These are phyloP conservation scores for Linyphia triangularis DNA, from an alignment of 2,888 invertebrate genomes.

Conservation along the genomic window DNA sequence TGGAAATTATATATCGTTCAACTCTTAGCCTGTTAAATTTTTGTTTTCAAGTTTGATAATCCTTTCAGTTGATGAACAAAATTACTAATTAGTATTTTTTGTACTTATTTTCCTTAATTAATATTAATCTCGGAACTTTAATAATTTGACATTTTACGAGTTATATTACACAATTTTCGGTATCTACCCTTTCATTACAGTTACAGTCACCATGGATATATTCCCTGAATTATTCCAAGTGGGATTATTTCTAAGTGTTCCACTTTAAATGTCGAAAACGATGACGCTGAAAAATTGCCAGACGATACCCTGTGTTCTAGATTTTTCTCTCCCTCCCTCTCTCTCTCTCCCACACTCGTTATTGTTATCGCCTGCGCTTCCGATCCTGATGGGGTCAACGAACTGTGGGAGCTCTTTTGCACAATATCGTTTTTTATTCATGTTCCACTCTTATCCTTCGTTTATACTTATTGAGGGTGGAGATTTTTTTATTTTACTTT, in stretches of 20 bases:
- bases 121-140: too few relatives aligned
- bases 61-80: too few relatives aligned
- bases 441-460: conserved; percentile 74
- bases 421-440: conserved; percentile 62
- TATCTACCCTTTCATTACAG: not conserved
- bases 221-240: not conserved
- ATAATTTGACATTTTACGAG: too few relatives aligned
- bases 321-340: conserved; percentile 78
- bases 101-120: too few relatives aligned
- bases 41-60: too few relatives aligned
- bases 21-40: too few relatives aligned
- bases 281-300: conserved; percentile 49
- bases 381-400: conserved; percentile 53
- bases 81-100: too few relatives aligned
- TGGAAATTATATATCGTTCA: too few relatives aligned
- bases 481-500: not conserved
- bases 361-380: conserved; percentile 77
- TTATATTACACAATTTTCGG: too few relatives aligned
- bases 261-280: conserved; percentile 30
- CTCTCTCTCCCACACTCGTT: conserved; percentile 77
- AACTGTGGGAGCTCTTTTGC: conserved; percentile 30
- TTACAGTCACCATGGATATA: not conserved
- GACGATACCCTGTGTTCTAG: conserved; percentile 60
- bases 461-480: not conserved
- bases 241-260: conserved; percentile 32